phyloP scores from a whole-genome alignment of 2,797 vertebrate species.

The Eremophila alpestris region DNA sequence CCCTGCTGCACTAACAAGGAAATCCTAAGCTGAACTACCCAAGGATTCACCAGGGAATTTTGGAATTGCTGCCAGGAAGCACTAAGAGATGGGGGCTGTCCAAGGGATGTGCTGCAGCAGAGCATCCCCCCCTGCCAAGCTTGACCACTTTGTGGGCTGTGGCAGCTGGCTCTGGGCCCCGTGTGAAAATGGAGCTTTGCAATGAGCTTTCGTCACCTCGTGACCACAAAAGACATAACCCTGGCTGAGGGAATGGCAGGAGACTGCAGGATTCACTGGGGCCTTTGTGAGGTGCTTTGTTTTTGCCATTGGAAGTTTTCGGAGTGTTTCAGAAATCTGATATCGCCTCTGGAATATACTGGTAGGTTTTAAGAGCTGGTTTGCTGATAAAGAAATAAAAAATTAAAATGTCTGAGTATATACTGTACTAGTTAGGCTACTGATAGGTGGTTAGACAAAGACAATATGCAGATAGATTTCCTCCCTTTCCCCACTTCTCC shows the following conservation, averaged over 20 bases:
- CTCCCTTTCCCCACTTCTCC: fast-evolving
- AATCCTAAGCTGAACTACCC: neutral
- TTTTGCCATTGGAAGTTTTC: neutral
- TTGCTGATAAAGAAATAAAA: neutral
- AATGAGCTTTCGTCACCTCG: neutral
- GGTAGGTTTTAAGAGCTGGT: neutral
- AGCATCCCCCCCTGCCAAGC: neutral
- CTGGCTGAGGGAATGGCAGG: neutral
- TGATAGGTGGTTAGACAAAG: neutral
- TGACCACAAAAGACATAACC: neutral
- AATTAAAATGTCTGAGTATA: neutral
- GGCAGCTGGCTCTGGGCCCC: neutral
- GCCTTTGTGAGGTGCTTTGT: neutral
- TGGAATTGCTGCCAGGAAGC: neutral
- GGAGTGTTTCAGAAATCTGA: neutral
- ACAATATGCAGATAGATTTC: neutral
- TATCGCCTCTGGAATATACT: neutral
- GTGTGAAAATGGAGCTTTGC: neutral
- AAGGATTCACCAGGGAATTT: neutral
- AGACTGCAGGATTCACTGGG: neutral
- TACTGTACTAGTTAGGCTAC: neutral
- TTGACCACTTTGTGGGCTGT: neutral
- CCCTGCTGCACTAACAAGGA: neutral
- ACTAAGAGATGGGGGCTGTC: neutral
- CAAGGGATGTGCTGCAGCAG: neutral